phyloP scores from a whole-genome alignment of 2,888 invertebrate species.

The Dinocampus coccinellae region DNA sequence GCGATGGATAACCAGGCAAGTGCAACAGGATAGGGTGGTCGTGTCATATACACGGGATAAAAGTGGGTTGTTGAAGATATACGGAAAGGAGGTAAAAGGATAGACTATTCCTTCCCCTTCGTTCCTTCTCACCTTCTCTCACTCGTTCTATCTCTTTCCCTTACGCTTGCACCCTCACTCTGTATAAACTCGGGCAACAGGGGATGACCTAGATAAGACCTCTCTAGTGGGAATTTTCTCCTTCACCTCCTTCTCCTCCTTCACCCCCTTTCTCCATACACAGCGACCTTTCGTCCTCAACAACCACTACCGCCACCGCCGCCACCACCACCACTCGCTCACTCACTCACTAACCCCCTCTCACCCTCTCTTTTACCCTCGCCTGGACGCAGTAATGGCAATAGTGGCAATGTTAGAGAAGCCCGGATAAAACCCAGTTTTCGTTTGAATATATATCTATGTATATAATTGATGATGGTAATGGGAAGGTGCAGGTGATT shows the following conservation, averaged over 20 bases:
- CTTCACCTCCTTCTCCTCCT: no score
- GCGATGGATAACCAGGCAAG: conserved; percentile 6
- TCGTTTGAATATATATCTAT: background rate
- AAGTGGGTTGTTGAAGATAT: conserved; percentile 15
- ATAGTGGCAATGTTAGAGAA: conserved; percentile 11
- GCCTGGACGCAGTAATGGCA: conserved; percentile 40
- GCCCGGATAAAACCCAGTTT: background rate
- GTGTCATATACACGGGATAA: conserved; percentile 16
- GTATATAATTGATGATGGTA: conserved; percentile 3
- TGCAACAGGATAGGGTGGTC: conserved; percentile 29
- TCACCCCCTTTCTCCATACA: background rate
- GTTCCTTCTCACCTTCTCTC: no score
- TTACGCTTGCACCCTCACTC: conserved; percentile 3
- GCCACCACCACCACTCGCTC: no score
- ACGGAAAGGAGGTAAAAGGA: conserved; percentile 26
- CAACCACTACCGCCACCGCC: no score
- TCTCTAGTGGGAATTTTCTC: conserved; percentile 25
- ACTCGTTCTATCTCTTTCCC: no score
- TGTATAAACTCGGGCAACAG: conserved; percentile 31
- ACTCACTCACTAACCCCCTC: conserved; percentile 45
- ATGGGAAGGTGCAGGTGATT: conserved; percentile 34
- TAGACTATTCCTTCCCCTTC: background rate
- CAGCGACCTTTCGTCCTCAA: conserved; percentile 27
- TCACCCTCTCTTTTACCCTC: no score
- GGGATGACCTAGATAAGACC: conserved; percentile 44